Evolutionary conservation across 2,888 invertebrate genomes (phyloP).

Genomic region (Candidula unifasciata): DNA sequence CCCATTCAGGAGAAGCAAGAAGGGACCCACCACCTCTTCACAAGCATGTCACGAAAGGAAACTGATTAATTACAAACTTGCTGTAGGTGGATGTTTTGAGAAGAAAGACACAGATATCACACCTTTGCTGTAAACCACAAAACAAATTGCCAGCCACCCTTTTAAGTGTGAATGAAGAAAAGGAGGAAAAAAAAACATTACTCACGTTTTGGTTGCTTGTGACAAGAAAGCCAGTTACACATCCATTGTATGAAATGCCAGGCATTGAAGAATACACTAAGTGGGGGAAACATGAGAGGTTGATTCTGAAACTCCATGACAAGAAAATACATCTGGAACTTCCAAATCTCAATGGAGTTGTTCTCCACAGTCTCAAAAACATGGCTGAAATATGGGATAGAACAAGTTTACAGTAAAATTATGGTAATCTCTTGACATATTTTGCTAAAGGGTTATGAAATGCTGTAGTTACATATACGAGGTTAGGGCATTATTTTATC

Average conservation of each 20-base stretch:
- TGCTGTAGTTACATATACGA: background rate
- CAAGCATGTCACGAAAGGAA: no score
- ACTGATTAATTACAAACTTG: no score
- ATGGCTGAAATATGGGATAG: conserved; percentile 70
- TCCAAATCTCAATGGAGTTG: conserved; percentile 78
- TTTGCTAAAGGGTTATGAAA: background rate
- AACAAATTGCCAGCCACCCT: no score
- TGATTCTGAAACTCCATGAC: conserved; percentile 77
- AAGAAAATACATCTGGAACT: conserved; percentile 78
- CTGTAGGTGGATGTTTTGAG: no score
- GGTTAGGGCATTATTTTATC: no score
- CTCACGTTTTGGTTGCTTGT: conserved; percentile 56
- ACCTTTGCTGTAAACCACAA: no score
- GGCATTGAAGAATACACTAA: conserved; percentile 72
- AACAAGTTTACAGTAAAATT: background rate
- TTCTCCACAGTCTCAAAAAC: conserved; percentile 78
- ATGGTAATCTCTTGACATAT: background rate
- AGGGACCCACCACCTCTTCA: no score
- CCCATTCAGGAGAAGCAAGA: no score
- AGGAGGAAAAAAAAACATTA: background rate
- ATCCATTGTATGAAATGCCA: conserved; percentile 57
- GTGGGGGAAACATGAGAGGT: conserved; percentile 76
- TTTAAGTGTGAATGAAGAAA: no score
- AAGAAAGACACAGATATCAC: no score
- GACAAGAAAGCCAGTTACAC: conserved; percentile 58